Evolutionary conservation across 92 coral and sea anemone genomes (phyloP).

Genomic region (Nematostella vectensis): DNA sequence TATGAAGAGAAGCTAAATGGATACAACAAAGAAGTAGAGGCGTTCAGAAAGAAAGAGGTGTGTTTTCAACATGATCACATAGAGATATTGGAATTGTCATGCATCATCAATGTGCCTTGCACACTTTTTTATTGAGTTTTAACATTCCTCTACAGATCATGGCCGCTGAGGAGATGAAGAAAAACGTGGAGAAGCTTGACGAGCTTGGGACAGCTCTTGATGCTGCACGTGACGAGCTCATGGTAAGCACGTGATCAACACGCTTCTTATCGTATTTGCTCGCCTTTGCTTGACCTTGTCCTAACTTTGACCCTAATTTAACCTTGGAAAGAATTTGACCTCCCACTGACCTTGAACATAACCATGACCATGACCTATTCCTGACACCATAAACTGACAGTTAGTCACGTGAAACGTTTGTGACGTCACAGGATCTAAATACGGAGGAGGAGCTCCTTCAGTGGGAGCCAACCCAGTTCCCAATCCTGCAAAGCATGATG

Average conservation of each 20-base stretch:
- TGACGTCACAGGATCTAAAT: constrained; percentile 77
- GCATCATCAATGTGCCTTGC: neutral
- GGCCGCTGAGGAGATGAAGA: constrained; percentile 99
- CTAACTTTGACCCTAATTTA: too few species aligned
- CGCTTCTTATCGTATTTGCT: neutral
- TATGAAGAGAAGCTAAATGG: constrained; percentile 89
- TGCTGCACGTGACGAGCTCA: constrained; percentile 77
- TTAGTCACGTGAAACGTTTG: too few species aligned
- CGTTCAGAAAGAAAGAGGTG: constrained; percentile 97
- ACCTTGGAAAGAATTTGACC: too few species aligned
- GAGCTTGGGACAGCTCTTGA: constrained; percentile 76
- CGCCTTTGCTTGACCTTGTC: neutral
- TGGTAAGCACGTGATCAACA: constrained; percentile 34
- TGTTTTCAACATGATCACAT: neutral
- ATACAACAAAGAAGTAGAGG: constrained; percentile 93
- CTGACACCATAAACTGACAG: too few species aligned
- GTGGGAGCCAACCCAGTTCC: constrained; percentile 96
- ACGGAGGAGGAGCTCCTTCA: constrained; percentile 87
- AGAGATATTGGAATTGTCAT: neutral
- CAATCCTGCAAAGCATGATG: constrained; percentile 90
- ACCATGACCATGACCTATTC: too few species aligned
- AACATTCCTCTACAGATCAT: constrained; percentile 83
- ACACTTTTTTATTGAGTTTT: neutral
- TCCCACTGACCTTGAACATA: too few species aligned
- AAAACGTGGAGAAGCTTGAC: constrained; percentile 93